These are phyloP conservation scores for Megaustenia siamemsis DNA, from an alignment of 2,888 invertebrate species.

Conservation along the genomic window DNA sequence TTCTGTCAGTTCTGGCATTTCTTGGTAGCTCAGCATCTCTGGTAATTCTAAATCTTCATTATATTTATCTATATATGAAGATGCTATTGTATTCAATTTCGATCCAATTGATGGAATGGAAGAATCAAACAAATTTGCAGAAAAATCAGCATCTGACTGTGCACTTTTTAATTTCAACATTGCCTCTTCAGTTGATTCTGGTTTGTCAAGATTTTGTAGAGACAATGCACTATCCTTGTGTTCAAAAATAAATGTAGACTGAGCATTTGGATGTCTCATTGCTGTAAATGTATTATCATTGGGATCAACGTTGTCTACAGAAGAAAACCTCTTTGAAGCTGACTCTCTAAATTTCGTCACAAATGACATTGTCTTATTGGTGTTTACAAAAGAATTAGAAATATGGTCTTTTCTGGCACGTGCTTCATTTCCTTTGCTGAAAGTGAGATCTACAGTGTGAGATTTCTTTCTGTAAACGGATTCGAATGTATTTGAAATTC, in stretches of 20 bases:
- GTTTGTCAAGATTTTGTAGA: background rate
- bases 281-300: background rate
- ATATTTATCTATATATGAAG: background rate
- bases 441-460: background rate
- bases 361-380: background rate
- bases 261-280: background rate
- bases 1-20: constrained; percentile 26
- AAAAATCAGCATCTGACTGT: background rate
- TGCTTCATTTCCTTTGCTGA: background rate
- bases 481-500: background rate
- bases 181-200: background rate
- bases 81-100: background rate
- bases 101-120: background rate
- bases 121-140: background rate
- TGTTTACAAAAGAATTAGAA: background rate
- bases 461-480: background rate
- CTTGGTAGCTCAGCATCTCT: constrained; percentile 10
- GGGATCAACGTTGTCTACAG: background rate
- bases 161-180: background rate
- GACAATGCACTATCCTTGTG: background rate
- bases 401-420: background rate
- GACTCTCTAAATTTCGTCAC: background rate
- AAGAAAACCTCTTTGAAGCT: background rate
- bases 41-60: background rate
- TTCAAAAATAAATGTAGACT: constrained; percentile 4